phyloP scores from a whole-genome alignment of 2,113 vertebrate genomes.

The Corythornis vintsioides region DNA sequence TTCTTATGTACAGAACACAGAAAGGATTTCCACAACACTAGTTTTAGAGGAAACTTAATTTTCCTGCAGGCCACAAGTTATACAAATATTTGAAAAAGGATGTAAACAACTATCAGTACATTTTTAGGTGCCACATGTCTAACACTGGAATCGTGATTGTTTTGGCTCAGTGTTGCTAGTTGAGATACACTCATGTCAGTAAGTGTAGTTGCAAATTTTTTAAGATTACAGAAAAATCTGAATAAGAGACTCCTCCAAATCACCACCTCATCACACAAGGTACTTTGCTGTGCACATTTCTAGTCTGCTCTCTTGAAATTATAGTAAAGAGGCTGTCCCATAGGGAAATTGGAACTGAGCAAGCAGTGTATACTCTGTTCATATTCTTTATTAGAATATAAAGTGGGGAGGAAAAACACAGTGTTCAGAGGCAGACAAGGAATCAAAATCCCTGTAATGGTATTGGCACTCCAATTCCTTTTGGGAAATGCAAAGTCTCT shows the following conservation, averaged over 20 bases:
- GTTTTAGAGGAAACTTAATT: background rate
- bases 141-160: background rate
- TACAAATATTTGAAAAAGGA: background rate
- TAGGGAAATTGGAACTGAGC: background rate
- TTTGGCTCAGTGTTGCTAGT: background rate
- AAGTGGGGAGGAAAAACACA: accelerated
- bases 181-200: background rate
- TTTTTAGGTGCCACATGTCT: background rate
- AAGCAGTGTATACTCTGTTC: background rate
- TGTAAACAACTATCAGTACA: background rate
- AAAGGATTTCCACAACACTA: background rate
- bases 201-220: background rate
- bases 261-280: background rate
- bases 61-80: background rate
- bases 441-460: background rate
- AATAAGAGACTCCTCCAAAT: background rate
- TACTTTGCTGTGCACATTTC: background rate
- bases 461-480: background rate
- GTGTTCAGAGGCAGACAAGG: background rate
- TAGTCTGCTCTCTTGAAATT: background rate
- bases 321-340: background rate
- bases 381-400: background rate
- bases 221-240: background rate
- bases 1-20: background rate
- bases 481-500: background rate